A percentile compares a stretch with the other conserved stretches of the same genome.
Conservation (phyloP, 2,113 vertebrate species). For the Labrus mixtus region DNA sequence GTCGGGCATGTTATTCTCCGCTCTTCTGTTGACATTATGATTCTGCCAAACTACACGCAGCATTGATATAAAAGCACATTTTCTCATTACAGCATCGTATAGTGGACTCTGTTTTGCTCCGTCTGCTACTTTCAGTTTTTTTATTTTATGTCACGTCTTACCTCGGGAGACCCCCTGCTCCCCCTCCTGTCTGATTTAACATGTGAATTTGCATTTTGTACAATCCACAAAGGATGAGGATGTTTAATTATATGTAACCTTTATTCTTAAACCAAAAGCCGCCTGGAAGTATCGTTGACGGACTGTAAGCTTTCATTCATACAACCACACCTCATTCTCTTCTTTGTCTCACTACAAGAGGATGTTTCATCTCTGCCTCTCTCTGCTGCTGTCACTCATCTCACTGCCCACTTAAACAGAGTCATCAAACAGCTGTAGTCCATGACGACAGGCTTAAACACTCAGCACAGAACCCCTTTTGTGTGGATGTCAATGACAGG, state of each 20-base stretch:
- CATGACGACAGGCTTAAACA: slow-evolving; percentile 36
- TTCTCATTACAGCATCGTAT: too few relatives aligned
- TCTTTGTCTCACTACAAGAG: slow-evolving; percentile 2
- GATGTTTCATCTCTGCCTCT: slow-evolving; percentile 2
- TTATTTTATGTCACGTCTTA: too few relatives aligned
- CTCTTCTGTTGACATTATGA: too few relatives aligned
- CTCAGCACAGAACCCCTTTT: slow-evolving; percentile 34
- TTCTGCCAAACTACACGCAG: too few relatives aligned
- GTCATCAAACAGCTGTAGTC: slow-evolving; percentile 23
- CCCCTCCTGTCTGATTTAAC: too few relatives aligned
- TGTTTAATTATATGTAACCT: not conserved
- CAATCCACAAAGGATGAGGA: not conserved
- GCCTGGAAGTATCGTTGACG: not conserved
- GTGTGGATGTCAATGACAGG: slow-evolving; percentile 33
- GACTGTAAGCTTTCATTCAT: slow-evolving; percentile 19
- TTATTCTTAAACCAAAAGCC: slow-evolving; percentile 13
- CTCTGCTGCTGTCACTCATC: slow-evolving; percentile 40
- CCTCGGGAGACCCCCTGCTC: too few relatives aligned
- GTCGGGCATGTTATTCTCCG: too few relatives aligned
- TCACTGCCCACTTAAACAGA: slow-evolving; percentile 6
- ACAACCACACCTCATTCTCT: slow-evolving; percentile 17
- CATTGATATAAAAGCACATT: too few relatives aligned
- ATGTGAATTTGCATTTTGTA: not conserved
- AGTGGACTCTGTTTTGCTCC: too few relatives aligned
- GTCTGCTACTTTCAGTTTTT: too few relatives aligned